These are phyloP conservation scores for Eristalinus aeneus DNA, from an alignment of 2,888 invertebrate genomes.

Conservation along the genomic window DNA sequence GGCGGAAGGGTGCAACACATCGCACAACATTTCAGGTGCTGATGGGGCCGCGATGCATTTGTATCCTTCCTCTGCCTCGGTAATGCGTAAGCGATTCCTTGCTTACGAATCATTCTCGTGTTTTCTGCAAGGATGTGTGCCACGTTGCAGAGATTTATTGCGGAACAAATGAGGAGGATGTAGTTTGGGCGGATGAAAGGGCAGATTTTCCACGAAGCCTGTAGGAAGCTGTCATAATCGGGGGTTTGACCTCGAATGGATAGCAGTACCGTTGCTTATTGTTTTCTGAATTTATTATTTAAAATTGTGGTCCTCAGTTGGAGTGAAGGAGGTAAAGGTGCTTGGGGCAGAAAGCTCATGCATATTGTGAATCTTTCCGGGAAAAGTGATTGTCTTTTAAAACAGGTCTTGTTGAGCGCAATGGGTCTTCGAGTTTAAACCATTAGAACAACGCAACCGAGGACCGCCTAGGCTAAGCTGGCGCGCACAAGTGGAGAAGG, in stretches of 20 bases:
- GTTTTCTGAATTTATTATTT: background rate
- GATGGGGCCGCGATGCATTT: conserved; percentile 1
- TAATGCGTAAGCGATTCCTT: conserved; percentile 17
- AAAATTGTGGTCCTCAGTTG: too few species aligned
- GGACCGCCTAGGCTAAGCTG: too few species aligned
- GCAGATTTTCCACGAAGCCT: background rate
- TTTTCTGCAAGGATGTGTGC: background rate
- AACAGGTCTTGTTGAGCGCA: too few species aligned
- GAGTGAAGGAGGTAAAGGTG: background rate
- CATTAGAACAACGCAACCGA: too few species aligned
- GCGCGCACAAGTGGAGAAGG: too few species aligned
- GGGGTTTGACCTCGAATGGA: background rate
- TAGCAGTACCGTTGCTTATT: background rate
- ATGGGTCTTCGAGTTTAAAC: too few species aligned
- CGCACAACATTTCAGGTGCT: background rate
- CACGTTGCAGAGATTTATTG: conserved; percentile 7
- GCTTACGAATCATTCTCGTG: background rate
- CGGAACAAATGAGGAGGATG: conserved; percentile 6
- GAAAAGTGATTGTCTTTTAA: too few species aligned
- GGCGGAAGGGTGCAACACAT: background rate
- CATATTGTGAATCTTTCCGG: too few species aligned
- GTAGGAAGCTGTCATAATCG: background rate
- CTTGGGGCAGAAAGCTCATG: too few species aligned
- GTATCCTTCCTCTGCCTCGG: background rate
- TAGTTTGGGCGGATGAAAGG: background rate